Evolutionary conservation across 2,888 invertebrate genomes (phyloP), one percentile per base, ranked within the genome.

Genomic region (Scaptomyza caliginosa): DNA sequence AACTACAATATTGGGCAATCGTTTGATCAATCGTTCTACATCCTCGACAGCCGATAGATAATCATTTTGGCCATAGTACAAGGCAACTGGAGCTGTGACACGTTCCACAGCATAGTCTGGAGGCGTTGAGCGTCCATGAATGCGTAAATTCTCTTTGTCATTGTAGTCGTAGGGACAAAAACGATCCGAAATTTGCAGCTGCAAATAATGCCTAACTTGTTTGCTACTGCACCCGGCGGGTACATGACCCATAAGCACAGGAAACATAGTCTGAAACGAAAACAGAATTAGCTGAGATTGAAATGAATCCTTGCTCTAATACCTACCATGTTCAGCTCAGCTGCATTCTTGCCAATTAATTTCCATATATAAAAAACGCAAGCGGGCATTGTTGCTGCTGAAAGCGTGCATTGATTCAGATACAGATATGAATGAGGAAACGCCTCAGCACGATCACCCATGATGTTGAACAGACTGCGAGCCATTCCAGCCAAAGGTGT

Each of bases 191-290:
- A 66, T 67, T 0, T 90, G 63, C 4, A 91, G 83, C 82, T 94
- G 94, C 0, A 91, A 83, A 74, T 92, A 94, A 78, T 94, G 94
- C 0, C 90, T 57, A 0, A 93, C 39, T 71, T 94, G 93, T 63
- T 91, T 92, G 0, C 90, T 88, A 6, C 92, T 92, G 1, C 92
- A 90, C 2, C 94, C 94, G 2, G 93, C 93, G 0, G 95, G 95
- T n/a, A 92, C 68, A 55, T 95, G 94, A 0, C 93, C 93, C 2
- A 94, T 74, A 23, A 95, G 92, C 0, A 93, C 92, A 0, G 94
- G 94, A 34, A 94, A 64, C 80, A 94, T 90, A 0, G 93, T 92
- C 90, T 95, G 32, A 1, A 0, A 4, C 8, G 8, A 7, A 19
- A 0, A 28, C 5, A n/a, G 6, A 8, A 6, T 4, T 5, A 30